Evolutionary conservation across 2,888 invertebrate species (phyloP).

Genomic region (Cataglyphis cursor): DNA sequence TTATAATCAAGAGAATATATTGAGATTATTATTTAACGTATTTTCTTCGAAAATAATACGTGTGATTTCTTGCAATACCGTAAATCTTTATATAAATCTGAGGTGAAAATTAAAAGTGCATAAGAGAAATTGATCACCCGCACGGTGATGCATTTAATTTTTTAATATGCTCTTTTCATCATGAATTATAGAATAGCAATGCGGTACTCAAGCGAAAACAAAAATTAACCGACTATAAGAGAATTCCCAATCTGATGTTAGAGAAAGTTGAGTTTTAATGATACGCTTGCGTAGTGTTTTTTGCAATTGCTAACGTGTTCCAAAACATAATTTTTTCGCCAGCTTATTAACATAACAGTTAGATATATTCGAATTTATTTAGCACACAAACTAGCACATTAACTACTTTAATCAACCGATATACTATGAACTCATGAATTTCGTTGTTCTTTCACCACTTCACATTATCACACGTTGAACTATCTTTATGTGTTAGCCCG

Average conservation of each 20-base stretch:
- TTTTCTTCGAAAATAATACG: background rate
- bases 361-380: background rate
- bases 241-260: background rate
- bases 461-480: background rate
- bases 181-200: background rate
- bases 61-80: background rate
- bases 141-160: background rate
- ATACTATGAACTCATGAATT: background rate
- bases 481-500: background rate
- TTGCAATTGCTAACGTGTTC: background rate
- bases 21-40: background rate
- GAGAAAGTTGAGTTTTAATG: background rate
- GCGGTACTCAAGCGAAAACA: background rate
- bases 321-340: background rate
- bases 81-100: background rate
- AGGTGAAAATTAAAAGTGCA: background rate
- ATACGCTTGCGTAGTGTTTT: background rate
- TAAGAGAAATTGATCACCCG: background rate
- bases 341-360: background rate
- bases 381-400: background rate
- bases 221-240: background rate
- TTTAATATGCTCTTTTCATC: slow-evolving; percentile 9
- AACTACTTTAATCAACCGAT: background rate
- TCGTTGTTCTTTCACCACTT: background rate
- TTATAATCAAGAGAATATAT: background rate